A percentile compares a stretch with the other conserved stretches of the same genome.
These are phyloP conservation scores for Salvelinus alpinus DNA, from an alignment of 2,113 vertebrate genomes.

Conservation along the genomic window DNA sequence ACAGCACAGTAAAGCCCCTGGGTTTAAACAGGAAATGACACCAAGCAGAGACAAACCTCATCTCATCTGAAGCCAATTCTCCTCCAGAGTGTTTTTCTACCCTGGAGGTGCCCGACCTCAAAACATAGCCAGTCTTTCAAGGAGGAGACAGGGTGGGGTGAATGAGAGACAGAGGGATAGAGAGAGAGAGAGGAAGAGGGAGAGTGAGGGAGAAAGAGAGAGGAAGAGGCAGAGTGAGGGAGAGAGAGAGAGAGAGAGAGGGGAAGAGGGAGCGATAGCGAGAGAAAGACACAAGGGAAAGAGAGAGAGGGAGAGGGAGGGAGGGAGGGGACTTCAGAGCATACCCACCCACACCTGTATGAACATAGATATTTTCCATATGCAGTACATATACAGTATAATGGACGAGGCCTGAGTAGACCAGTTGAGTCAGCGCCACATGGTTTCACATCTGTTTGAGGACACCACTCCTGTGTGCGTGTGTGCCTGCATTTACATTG, in stretches of 20 bases:
- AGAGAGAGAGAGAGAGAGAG: conserved; percentile 43
- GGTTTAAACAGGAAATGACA: conserved; percentile 37
- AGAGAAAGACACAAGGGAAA: conserved; percentile 20
- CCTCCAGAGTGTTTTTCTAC: conserved; percentile 49
- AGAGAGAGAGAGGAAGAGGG: conserved; percentile 53
- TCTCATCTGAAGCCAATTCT: conserved; percentile 62
- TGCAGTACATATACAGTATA: conserved; percentile 16
- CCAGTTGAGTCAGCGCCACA: conserved; percentile 67
- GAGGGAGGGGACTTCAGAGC: neutral
- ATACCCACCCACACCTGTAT: conserved; percentile 2
- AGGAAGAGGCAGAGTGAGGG: neutral
- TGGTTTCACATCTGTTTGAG: conserved; percentile 23
- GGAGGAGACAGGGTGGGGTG: conserved; percentile 28
- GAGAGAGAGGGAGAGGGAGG: conserved; percentile 21
- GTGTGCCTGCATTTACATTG: too few species aligned
- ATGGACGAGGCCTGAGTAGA: conserved; percentile 29
- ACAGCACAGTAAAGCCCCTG: too few species aligned
- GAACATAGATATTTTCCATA: neutral
- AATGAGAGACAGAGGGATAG: neutral
- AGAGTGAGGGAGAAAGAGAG: neutral
- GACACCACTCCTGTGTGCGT: too few species aligned
- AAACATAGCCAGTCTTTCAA: conserved; percentile 65
- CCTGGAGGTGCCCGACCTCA: conserved; percentile 43
- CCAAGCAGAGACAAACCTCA: conserved; percentile 54
- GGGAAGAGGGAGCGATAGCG: conserved; percentile 13